Evolutionary conservation across 2,797 vertebrate species (phyloP).

Genomic region (Arctocebus calabarensis): DNA sequence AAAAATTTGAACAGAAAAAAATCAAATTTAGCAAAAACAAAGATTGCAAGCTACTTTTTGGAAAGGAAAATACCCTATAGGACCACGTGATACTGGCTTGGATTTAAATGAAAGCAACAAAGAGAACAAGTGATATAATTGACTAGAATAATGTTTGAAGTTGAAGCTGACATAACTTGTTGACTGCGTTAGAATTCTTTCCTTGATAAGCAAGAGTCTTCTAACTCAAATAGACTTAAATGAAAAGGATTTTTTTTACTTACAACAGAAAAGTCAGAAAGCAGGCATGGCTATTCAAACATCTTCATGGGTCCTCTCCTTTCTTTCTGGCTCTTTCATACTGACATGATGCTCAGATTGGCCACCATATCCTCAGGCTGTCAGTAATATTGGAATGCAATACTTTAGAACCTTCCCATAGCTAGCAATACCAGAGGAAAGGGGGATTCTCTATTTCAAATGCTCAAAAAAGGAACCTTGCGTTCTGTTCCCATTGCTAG

Average conservation of each 20-base stretch:
- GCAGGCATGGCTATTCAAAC: not conserved
- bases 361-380: not conserved
- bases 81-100: not conserved
- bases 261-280: not conserved
- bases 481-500: not conserved
- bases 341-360: not conserved
- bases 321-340: not conserved
- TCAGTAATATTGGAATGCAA: no score
- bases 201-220: not conserved
- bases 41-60: not conserved
- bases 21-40: not conserved
- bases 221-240: not conserved
- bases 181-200: not conserved
- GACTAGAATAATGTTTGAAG: not conserved
- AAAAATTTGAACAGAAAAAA: not conserved
- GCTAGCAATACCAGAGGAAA: not conserved
- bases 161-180: not conserved
- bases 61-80: not conserved
- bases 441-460: not conserved
- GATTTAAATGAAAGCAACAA: not conserved
- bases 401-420: not conserved
- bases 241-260: not conserved
- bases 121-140: not conserved
- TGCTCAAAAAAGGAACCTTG: not conserved
- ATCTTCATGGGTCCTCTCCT: not conserved